Percentiles rank a stretch among this genome's conserved stretches.
Conservation (phyloP, 2,797 vertebrate species). For the Calcarius lapponicus region DNA sequence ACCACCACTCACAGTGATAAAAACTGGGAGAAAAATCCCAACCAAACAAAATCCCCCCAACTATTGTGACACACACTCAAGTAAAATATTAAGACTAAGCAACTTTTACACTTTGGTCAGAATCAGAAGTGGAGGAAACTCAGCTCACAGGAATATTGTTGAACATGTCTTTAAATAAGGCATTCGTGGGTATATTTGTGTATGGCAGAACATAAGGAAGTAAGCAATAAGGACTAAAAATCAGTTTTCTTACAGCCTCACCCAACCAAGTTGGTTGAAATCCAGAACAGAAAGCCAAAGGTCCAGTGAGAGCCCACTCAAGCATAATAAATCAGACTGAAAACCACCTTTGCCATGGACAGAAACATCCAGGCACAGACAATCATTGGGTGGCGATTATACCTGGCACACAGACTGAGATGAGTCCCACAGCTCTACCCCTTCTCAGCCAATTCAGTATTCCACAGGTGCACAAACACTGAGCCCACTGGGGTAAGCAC, state of each 20-base stretch:
- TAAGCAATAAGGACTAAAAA: background rate
- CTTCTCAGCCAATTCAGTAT: background rate
- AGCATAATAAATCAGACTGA: background rate
- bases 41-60: background rate
- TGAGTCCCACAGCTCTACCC: background rate
- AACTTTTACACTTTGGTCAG: background rate
- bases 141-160: background rate
- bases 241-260: background rate
- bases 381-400: background rate
- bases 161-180: background rate
- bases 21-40: fast-evolving
- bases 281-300: background rate
- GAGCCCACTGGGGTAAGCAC: background rate
- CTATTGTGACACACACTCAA: fast-evolving
- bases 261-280: background rate
- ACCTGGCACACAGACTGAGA: background rate
- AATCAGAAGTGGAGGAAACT: background rate
- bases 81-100: background rate
- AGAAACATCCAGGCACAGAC: background rate
- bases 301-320: background rate
- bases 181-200: background rate
- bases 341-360: background rate
- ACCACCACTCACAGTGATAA: background rate
- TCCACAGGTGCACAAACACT: background rate
- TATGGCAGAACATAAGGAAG: background rate